Conservation (phyloP, 53 echinoderm and acorn worm species). For the Temnopleurus reevesii region DNA sequence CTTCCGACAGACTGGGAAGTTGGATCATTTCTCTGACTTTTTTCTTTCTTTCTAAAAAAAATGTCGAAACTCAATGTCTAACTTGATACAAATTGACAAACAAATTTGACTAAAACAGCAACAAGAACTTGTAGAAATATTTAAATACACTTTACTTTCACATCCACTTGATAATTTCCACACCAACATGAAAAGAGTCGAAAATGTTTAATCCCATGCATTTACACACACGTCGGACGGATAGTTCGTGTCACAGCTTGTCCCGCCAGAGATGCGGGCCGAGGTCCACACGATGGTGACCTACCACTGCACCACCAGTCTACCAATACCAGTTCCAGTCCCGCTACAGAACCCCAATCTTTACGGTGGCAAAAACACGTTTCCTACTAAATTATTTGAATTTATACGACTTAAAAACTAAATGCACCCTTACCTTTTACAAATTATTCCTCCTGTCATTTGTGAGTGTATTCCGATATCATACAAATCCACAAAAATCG, state of each 20-base stretch:
- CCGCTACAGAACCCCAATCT: background rate
- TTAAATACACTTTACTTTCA: no score
- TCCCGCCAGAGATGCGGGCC: background rate
- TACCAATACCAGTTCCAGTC: background rate
- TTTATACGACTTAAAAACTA: background rate
- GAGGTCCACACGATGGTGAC: background rate
- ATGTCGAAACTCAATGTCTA: no score
- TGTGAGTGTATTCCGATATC: slow-evolving; percentile 35
- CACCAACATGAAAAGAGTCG: no score
- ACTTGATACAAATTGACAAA: no score
- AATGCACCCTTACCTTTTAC: slow-evolving; percentile 30
- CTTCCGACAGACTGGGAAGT: no score
- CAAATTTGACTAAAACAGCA: no score
- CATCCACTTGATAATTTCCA: no score
- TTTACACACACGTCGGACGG: background rate
- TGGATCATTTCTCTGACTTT: no score
- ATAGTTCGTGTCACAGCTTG: background rate
- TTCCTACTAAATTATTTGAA: background rate
- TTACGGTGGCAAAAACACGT: background rate
- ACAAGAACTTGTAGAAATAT: no score
- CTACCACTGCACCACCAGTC: background rate
- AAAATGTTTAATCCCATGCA: no score
- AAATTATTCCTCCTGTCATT: slow-evolving; percentile 23
- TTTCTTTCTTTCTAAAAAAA: no score
- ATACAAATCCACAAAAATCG: slow-evolving; percentile 31